Evolutionary conservation across 2,797 vertebrate species (phyloP), one percentile per base, ranked within the genome.

Genomic region (Garrulus glandarius): DNA sequence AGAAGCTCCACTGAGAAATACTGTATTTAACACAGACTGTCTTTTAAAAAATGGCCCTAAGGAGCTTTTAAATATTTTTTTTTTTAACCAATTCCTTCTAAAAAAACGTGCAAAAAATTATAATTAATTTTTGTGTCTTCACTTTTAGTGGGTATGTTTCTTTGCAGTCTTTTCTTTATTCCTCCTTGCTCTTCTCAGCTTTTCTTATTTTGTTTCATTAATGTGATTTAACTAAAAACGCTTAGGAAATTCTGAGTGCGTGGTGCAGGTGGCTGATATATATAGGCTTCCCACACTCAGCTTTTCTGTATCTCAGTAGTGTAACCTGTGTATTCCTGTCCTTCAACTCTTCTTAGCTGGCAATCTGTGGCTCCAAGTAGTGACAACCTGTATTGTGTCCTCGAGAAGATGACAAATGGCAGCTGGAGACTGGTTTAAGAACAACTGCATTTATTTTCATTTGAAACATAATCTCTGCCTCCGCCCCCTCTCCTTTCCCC

Each of bases 381-480:
- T 37, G 79, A 84, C 84, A 93, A 84, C 84, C 37, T 84, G 50
- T 84, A 41, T 27, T 69, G 74, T 83, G 76, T 79, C 72, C 93
- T 64, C 2, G 3, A 89, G 86, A 95, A 78, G 91, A 84, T 75
- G 92, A 84, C 74, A 91, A 85, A 90, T 39, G 61, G 71, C 88
- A 95, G 77, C 90, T 95, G 91, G 74, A 95, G 82, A n/a, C 68
- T 76, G 77, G 12, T 82, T 94, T 83, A 81, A 74, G 84, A 77
- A 57, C 88, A 85, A 85, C 89, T 43, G 43, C 75, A 36, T 91
- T 92, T 96, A 85, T 96, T 96, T 94, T 89, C 27, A 52, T 80
- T 89, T 17, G 79, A 78, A 97, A 96, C 44, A 52, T 86, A 95
- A 96, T 89, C 91, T 91, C 30, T 64, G 76, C 57, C 85, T 88